These are phyloP conservation scores for Baryphthengus martii DNA, from an alignment of 2,113 vertebrate genomes.

Conservation along the genomic window DNA sequence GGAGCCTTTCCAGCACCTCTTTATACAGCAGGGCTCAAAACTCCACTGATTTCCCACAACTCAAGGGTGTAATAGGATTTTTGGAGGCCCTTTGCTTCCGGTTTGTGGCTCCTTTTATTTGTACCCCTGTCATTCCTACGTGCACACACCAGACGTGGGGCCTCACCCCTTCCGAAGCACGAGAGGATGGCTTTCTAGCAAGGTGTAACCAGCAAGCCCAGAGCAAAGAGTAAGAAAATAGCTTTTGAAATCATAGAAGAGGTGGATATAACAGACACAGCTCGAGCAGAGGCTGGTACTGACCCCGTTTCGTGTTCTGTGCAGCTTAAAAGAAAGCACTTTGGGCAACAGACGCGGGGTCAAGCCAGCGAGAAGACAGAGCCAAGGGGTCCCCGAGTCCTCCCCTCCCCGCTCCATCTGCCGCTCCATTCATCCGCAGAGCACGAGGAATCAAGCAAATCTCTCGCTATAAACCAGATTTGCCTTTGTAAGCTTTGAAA, in stretches of 20 bases:
- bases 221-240: not conserved
- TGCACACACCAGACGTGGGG: rapidly evolving
- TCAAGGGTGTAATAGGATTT: not conserved
- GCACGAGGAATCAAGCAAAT: slow-evolving; percentile 38
- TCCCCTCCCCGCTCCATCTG: slow-evolving; percentile 18
- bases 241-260: not conserved
- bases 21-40: not conserved
- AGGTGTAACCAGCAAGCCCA: not conserved
- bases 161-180: not conserved
- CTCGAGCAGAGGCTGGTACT: not conserved
- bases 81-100: not conserved
- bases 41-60: not conserved
- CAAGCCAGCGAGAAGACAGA: not conserved
- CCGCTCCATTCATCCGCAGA: not conserved
- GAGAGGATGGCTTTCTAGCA: not conserved
- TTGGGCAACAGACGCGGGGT: not conserved
- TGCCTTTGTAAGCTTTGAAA: slow-evolving; percentile 53
- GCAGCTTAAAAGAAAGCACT: not conserved
- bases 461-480: slow-evolving; percentile 42
- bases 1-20: not conserved
- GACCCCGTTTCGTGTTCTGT: not conserved
- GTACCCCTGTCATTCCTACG: not conserved
- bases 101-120: not conserved
- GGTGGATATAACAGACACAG: not conserved
- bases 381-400: not conserved